Conservation (phyloP, 35 echinoderm and acorn worm species). For the Amphiura filiformis region DNA sequence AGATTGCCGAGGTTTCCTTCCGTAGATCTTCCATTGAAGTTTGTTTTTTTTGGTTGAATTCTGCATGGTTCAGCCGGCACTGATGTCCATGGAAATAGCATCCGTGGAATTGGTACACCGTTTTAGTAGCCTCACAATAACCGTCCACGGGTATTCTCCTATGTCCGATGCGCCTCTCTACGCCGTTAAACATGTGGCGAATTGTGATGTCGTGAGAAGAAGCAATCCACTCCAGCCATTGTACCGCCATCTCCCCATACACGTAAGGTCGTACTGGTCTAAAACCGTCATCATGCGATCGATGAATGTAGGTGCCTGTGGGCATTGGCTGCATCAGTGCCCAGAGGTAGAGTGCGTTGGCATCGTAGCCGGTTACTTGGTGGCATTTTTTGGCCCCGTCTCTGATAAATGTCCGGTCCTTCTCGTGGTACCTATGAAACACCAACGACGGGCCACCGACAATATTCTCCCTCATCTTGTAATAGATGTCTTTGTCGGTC, state of each 20-base stretch:
- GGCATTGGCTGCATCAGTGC: slow-evolving; percentile 32
- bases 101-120: slow-evolving; percentile 65
- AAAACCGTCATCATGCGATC: background rate
- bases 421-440: slow-evolving; percentile 20
- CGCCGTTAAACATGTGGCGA: slow-evolving; percentile 2
- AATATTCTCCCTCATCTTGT: slow-evolving; percentile 31
- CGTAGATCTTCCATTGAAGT: background rate
- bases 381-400: background rate
- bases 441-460: slow-evolving; percentile 35
- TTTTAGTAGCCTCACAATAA: slow-evolving; percentile 36
- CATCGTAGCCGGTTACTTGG: background rate
- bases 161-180: slow-evolving; percentile 21
- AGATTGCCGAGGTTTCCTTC: slow-evolving; percentile 25
- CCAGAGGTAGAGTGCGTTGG: slow-evolving; percentile 21
- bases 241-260: background rate
- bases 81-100: slow-evolving; percentile 46
- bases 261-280: background rate
- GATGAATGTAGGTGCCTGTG: background rate
- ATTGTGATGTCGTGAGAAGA: background rate
- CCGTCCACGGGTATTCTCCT: slow-evolving; percentile 38
- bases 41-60: slow-evolving; percentile 4
- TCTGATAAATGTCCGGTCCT: background rate
- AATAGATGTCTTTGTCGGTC: slow-evolving; percentile 48
- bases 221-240: slow-evolving; percentile 24
- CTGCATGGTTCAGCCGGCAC: slow-evolving; percentile 11